Evolutionary conservation across 2,113 vertebrate genomes (phyloP).

Genomic region (Pelecanoides urinatrix): DNA sequence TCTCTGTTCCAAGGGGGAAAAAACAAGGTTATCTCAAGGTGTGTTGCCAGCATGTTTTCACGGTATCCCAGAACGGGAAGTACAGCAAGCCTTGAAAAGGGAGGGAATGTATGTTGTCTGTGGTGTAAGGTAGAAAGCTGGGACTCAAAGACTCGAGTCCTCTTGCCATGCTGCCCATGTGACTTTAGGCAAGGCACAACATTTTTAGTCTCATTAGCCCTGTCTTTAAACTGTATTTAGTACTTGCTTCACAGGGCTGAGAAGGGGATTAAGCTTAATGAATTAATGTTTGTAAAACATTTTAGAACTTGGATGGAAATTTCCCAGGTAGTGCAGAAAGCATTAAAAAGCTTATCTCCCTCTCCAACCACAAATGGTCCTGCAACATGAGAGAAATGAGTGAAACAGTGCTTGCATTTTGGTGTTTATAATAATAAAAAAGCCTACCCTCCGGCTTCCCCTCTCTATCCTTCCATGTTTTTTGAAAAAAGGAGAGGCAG

Average conservation of each 20-base stretch:
- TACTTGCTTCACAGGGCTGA: background rate
- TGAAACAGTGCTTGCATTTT: background rate
- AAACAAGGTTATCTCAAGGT: background rate
- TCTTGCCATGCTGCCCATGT: background rate
- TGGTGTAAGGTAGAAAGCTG: background rate
- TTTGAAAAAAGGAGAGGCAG: background rate
- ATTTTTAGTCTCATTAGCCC: background rate
- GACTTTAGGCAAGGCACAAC: background rate
- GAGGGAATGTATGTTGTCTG: background rate
- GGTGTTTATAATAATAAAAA: background rate
- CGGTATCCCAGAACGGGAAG: background rate
- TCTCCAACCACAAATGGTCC: background rate
- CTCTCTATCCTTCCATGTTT: background rate
- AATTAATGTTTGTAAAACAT: conserved; percentile 22
- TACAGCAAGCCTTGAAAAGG: background rate
- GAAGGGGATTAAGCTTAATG: conserved; percentile 19
- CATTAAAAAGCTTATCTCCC: background rate
- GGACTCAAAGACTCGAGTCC: background rate
- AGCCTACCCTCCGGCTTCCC: background rate
- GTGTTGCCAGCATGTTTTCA: background rate
- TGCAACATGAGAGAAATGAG: background rate
- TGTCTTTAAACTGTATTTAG: conserved; percentile 17
- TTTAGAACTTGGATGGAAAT: conserved; percentile 14
- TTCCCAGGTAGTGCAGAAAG: conserved; percentile 3
- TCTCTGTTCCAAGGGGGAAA: background rate